Evolutionary conservation across 2,113 vertebrate genomes (phyloP), one percentile per base, ranked within the genome.

Genomic region (Aldabrachelys gigantea): DNA sequence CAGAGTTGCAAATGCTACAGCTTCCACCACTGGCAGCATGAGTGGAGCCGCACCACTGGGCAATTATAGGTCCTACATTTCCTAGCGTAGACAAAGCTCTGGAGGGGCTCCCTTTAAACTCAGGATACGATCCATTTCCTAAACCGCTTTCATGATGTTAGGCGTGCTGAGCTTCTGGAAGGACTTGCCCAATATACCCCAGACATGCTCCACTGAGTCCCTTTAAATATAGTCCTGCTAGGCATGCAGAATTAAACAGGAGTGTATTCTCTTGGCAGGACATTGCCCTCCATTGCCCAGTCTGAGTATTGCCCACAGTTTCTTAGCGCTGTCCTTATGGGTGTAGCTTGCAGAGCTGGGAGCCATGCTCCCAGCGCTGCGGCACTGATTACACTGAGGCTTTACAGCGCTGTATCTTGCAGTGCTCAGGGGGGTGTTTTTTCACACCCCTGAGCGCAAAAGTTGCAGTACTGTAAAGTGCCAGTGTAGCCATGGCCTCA

Each of bases 41-140:
- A 31, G 59, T 31, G 29, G 57, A 62, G 57, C 12, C 31, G 57
- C 57, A 38, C 62, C 5, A 10, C 16, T n/a, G n/a, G 10, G 87
- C 4, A 91, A 88, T 4, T 56, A 49, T 14, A 86, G 69, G n/a
- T 41, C 16, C 62, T 16, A 29, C 16, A 9, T 50, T 91, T 86
- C 7, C 49, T n/a, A 2, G 22, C 10, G 25, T 79, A 53, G 0
- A 3, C 41, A 80, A 44, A 72, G 13, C 16, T 41, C 1, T 0
- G 0, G 22, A 14, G 19, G 52, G 35, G 19, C n/a, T 72, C n/a
- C 17, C 35, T 10, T 22, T 38, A 38, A 10, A 72, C n/a, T 8
- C 16, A 72, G 19, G 19, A 21, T n/a, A 38, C 19, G 10, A 72
- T 72, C n/a, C 35, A 38, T 38, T 38, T 38, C 69, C 69, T 21